Percentiles rank a stretch among this genome's conserved stretches.
Evolutionary conservation across 2,888 invertebrate genomes (phyloP).

Genomic region (Adineta ricciae): DNA sequence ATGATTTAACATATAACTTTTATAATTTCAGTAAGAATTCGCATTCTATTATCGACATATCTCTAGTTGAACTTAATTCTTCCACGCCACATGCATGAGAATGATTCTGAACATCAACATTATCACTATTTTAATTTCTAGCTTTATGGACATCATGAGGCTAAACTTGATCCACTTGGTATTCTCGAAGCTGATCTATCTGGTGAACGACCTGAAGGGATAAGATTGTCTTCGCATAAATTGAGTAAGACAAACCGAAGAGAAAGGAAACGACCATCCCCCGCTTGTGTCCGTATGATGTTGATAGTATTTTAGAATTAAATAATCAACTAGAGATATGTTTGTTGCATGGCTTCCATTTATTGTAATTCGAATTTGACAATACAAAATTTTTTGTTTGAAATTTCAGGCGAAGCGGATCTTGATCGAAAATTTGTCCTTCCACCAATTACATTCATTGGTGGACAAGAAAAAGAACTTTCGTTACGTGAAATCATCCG

Average conservation of each 20-base stretch:
- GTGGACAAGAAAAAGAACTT: conserved; percentile 61
- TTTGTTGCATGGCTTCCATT: background rate
- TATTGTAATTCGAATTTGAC: background rate
- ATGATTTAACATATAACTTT: conserved; percentile 84
- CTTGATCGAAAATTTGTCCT: conserved; percentile 91
- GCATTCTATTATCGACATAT: background rate
- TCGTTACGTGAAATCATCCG: conserved; percentile 82
- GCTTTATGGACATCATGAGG: conserved; percentile 49
- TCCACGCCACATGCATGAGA: too few species aligned
- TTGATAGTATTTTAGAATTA: background rate
- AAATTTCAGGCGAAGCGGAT: conserved; percentile 64
- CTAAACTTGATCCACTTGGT: conserved; percentile 48
- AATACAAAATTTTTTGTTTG: background rate
- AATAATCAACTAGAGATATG: background rate
- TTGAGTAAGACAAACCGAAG: background rate
- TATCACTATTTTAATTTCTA: too few species aligned
- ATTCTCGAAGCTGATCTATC: conserved; percentile 36
- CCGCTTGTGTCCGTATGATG: too few species aligned
- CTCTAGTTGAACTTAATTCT: background rate
- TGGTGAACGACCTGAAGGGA: background rate
- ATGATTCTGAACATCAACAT: too few species aligned
- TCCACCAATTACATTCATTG: conserved; percentile 93
- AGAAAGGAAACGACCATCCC: background rate
- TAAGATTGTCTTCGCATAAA: background rate
- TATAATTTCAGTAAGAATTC: conserved; percentile 61